A percentile compares a stretch with the other conserved stretches of the same genome.
Conservation (phyloP, 1,140 invertebrate genomes). For the Cyclina sinensis region DNA sequence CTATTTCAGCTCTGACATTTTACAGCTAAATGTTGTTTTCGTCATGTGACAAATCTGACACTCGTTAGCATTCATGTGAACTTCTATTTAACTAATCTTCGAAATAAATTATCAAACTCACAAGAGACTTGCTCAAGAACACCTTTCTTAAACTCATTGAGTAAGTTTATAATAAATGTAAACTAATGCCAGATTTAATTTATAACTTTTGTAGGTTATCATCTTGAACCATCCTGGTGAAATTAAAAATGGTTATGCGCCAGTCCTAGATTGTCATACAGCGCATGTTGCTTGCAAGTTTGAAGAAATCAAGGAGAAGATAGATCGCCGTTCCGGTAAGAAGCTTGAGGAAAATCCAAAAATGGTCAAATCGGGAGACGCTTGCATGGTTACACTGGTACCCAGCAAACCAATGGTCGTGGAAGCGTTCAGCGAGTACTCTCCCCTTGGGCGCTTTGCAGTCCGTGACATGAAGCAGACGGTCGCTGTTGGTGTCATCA, state of each 20-base stretch:
- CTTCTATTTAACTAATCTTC: no score
- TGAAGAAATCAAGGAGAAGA: conserved; percentile 98
- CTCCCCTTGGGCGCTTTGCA: conserved; percentile 98
- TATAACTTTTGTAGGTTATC: conserved; percentile 91
- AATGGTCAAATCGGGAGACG: conserved; percentile 98
- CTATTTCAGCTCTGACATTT: no score
- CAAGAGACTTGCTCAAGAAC: no score
- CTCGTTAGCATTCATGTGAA: no score
- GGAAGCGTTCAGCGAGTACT: conserved; percentile 99
- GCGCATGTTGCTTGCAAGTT: conserved; percentile 99
- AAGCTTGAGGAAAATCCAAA: conserved; percentile 88
- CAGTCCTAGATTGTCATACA: conserved; percentile 99
- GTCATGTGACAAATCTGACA: no score
- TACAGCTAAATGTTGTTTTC: no score
- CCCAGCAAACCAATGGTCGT: conserved; percentile 99
- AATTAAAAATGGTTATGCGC: conserved; percentile 98
- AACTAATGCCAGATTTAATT: no score
- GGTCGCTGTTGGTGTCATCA: conserved; percentile 99
- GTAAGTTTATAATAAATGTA: no score
- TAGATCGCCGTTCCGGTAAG: conserved; percentile 97
- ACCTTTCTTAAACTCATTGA: no score
- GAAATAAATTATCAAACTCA: no score
- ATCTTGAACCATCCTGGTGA: conserved; percentile 99
- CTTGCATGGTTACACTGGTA: conserved; percentile 94
- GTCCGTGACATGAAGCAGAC: conserved; percentile 99